Percentiles rank a stretch among this genome's conserved stretches.
Conservation (phyloP, 2,888 invertebrate species). For the Cryptocheilus praepositus region DNA sequence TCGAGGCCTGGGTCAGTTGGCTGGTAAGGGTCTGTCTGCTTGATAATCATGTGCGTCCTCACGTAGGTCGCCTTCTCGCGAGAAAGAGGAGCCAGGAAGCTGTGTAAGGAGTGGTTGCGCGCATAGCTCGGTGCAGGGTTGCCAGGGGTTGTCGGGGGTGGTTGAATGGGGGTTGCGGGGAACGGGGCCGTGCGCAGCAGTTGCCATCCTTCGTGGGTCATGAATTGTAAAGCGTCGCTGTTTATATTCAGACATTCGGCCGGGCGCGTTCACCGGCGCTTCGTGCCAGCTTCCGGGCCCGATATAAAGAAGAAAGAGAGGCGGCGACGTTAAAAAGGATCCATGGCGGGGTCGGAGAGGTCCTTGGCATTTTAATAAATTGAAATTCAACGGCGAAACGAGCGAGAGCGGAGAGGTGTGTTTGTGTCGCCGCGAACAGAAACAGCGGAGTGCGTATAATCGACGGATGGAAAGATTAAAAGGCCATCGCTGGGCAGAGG, state of each 20-base stretch:
- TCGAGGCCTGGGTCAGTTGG: slow-evolving; percentile 28
- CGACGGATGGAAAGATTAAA: too few relatives aligned
- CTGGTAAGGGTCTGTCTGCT: slow-evolving; percentile 22
- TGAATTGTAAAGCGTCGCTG: slow-evolving; percentile 55
- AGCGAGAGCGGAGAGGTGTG: background rate
- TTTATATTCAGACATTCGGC: slow-evolving; percentile 55
- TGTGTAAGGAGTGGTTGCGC: slow-evolving; percentile 23
- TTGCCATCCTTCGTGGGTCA: slow-evolving; percentile 44
- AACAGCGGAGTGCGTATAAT: too few relatives aligned
- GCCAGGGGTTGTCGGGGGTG: too few relatives aligned
- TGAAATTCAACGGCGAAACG: slow-evolving; percentile 48
- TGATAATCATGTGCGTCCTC: slow-evolving; percentile 37
- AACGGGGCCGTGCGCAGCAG: slow-evolving; percentile 17
- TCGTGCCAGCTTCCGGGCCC: slow-evolving; percentile 46
- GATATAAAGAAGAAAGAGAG: slow-evolving; percentile 38
- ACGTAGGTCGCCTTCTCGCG: slow-evolving; percentile 25
- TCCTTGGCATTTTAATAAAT: slow-evolving; percentile 46
- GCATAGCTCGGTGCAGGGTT: background rate
- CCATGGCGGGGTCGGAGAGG: slow-evolving; percentile 14
- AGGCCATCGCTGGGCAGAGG: too few relatives aligned
- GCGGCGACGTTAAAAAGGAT: slow-evolving; percentile 48
- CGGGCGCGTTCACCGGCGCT: slow-evolving; percentile 29
- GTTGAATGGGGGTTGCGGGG: background rate
- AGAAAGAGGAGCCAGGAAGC: slow-evolving; percentile 22
- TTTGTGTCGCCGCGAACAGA: slow-evolving; percentile 1